phyloP scores from a whole-genome alignment of 2,113 vertebrate genomes.

The Todiramphus saurophagus region DNA sequence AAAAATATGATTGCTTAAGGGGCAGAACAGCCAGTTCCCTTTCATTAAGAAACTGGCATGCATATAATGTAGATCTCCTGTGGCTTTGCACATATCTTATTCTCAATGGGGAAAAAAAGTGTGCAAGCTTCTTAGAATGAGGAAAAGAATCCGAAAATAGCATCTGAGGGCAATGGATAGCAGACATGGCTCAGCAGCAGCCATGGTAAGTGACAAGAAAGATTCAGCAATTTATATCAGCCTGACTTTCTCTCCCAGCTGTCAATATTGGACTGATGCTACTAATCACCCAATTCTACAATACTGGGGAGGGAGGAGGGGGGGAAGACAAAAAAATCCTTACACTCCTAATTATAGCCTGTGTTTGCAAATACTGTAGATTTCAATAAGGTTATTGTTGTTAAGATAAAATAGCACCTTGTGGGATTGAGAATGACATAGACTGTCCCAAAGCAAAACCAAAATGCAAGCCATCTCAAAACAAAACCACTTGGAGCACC shows the following conservation, averaged over 20 bases:
- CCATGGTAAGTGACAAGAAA: neutral
- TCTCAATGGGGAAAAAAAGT: conserved; percentile 27
- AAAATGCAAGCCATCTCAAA: neutral
- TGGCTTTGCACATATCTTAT: conserved; percentile 31
- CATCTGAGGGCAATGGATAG: neutral
- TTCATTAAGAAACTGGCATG: conserved; percentile 58
- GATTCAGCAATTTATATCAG: neutral
- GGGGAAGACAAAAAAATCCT: neutral
- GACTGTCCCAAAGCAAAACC: neutral
- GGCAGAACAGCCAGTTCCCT: conserved; percentile 32
- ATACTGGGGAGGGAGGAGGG: too few species aligned
- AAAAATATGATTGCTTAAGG: conserved; percentile 24
- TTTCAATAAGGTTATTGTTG: neutral
- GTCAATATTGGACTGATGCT: neutral
- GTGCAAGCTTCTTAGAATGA: conserved; percentile 22
- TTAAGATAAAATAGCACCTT: neutral
- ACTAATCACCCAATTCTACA: neutral
- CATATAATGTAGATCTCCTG: conserved; percentile 18
- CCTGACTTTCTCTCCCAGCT: neutral
- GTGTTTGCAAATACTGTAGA: neutral
- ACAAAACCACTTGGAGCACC: accelerated
- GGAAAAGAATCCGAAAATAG: neutral
- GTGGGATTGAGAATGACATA: neutral
- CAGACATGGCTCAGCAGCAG: conserved; percentile 4
- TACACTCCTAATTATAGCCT: neutral